Base-by-base conservation (phyloP, 2,797 vertebrate genomes). In the Erethizon dorsatum region DNA sequence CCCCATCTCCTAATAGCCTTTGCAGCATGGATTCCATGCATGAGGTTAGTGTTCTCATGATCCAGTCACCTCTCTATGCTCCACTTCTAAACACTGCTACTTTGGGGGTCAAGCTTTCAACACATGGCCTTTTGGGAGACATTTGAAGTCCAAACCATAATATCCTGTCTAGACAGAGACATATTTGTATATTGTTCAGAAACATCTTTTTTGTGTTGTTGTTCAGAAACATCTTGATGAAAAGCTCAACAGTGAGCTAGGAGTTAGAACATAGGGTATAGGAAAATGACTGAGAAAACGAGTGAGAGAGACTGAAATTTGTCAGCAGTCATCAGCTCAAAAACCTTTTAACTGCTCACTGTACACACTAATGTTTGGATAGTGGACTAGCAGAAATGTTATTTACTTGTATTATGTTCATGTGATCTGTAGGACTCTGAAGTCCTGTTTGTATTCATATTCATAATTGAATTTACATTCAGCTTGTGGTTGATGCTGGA, bases 181-280 rank as follows among this genome's bases (percentile, higher is more conserved):
- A 8, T 57, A n/a, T 9, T 87, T 88, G 15, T 14, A 47, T 93
- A 91, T 92, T 93, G 79, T 96, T 95, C 24, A 91, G 82, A 97
- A 79, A 47, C 63, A 50, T 65, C 54, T 82, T 75, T 37, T 69
- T 18, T n/a, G 15, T 37, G 7, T n/a, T 92, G 73, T 96, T 93
- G 75, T 96, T 95, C 24, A 92, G 78, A 97, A 83, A 47, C 69
- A 54, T 54, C 50, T 82, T 75, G 56, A n/a, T 88, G 45, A 95
- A 95, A 91, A 31, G n/a, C 31, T 85, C 10, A 2, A 0, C 52
- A 41, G 63, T 91, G 67, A 95, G 33, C 33, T 73, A 13, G 45
- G 54, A 57, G 28, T 78, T 92, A 84, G 33, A 87, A 71, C 2
- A 0, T 33, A 79, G 67, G 22, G n/a, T 11, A 1, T 47, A 67